Base-by-base conservation (phyloP, 2,888 invertebrate species). In the Bedellia somnulentella region DNA sequence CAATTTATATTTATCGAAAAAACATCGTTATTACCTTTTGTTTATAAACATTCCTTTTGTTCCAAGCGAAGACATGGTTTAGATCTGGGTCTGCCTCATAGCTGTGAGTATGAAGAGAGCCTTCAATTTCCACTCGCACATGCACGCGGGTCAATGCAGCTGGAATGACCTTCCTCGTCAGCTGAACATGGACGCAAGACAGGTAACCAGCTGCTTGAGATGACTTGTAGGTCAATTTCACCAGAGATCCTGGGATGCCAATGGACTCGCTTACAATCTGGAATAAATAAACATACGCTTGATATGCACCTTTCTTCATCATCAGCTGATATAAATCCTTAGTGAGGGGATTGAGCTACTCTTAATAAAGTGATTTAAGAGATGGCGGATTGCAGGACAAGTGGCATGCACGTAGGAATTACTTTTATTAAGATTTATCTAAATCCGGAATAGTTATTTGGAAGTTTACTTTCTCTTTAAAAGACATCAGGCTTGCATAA, bases 211-310 rank as follows among this genome's bases (percentile, higher is more conserved):
- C 87, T 1, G 95, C 89, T 66, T 96, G 91, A 30, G 93, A 93
- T 43, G 95, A 96, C 57, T 94, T 91, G 71, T 99, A 98, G 47
- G 97, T 90, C 41, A 99, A 79, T 58, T 94, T 90, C 5, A 97
- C 83, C 42, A 89, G 87, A 5, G 96, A 96, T 25, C 94, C 95
- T 4, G 96, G 95, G 42, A 98, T 93, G 31, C 87, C 84, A 40
- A 97, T 89, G 42, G 92, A 91, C 68, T 97, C 96, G 67, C 95
- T 96, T n/a, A 96, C 86, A 51, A 96, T 95, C 92, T 93, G 77
- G 27, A 50, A 50, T 18, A 6, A 18, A 6, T 6, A 18, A 18
- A n/a, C n/a, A n/a, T n/a, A n/a, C n/a, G n/a, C n/a, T n/a, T n/a
- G n/a, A n/a, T n/a, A n/a, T n/a, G n/a, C n/a, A n/a, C n/a, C n/a